Percentiles rank a stretch among this genome's conserved stretches.
Evolutionary conservation across 2,113 vertebrate species (phyloP).

Genomic region (Paedocypris sp.): DNA sequence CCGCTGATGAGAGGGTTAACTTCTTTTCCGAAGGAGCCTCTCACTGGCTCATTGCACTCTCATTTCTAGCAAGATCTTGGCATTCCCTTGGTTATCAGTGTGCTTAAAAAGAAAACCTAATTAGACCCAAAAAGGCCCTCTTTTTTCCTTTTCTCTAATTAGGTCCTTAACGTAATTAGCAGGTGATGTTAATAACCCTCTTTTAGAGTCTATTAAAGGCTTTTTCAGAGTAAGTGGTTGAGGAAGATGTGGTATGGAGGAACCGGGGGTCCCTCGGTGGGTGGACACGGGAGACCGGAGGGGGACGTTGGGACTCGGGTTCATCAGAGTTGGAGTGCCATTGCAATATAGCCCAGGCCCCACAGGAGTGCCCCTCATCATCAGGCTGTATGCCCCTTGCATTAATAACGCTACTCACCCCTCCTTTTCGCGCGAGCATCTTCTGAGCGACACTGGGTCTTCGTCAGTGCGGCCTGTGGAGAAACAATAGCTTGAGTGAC

Average conservation of each 20-base stretch:
- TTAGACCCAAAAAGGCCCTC: constrained; percentile 72
- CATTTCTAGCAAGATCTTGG: constrained; percentile 64
- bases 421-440: neutral
- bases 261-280: constrained; percentile 50
- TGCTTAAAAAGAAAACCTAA: constrained; percentile 83
- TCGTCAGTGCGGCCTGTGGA: constrained; percentile 16
- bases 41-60: constrained; percentile 67
- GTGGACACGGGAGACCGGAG: constrained; percentile 38
- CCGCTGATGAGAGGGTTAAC: constrained; percentile 66
- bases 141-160: constrained; percentile 81
- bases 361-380: constrained; percentile 42
- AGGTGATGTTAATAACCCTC: constrained; percentile 96
- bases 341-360: constrained; percentile 46
- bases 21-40: constrained; percentile 62
- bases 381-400: constrained; percentile 22
- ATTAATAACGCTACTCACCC: constrained; percentile 29
- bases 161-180: constrained; percentile 95
- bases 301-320: constrained; percentile 53
- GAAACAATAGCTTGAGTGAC: constrained; percentile 28
- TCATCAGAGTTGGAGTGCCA: constrained; percentile 51
- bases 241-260: constrained; percentile 64
- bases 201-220: constrained; percentile 93
- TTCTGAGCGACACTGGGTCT: constrained; percentile 21
- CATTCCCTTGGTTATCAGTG: constrained; percentile 70
- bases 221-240: constrained; percentile 73